Evolutionary conservation across 2,113 vertebrate species (phyloP), one percentile per base, ranked within the genome.

Genomic region (Hemibagrus wyckioides): DNA sequence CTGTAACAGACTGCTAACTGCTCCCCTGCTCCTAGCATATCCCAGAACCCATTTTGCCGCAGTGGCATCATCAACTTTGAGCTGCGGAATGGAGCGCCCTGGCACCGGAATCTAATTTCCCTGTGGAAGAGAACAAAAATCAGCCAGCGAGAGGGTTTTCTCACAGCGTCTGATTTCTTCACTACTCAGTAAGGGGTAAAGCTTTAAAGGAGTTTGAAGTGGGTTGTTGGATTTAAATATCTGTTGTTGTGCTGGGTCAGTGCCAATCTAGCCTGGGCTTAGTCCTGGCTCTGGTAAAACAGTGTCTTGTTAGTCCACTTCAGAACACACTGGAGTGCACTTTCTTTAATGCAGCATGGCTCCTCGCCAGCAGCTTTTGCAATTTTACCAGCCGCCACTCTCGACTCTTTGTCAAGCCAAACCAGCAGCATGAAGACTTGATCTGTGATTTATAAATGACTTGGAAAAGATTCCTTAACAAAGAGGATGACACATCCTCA

Each of bases 271-370:
- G 17, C 75, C 50, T 69, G 33, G 7, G 79, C 79, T 83, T 85
- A 80, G 83, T 85, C 84, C 83, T 91, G 89, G 77, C 84, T 89
- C 86, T 88, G 44, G 61, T 75, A 90, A 82, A 71, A 56, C 91
- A 23, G 85, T 86, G 89, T 87, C 90, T 91, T 90, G 88, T 92
- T 94, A 93, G 92, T 90, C 90, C 89, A 90, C 90, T 92, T 88
- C 86, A 91, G 39, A 44, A 88, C 21, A 87, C 61, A 88, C 87
- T 91, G 80, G 85, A 93, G 91, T 91, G 91, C 92, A 93, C 93
- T 94, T 94, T 93, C 90, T 93, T 91, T 94, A 94, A 93, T 94
- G 90, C 92, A 90, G 28, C 36, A 63, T 86, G 86, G 88, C 92
- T 89, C 69, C 41, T 23, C 50, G 91, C 93, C 93, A 93, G 87